Evolutionary conservation across 2,113 vertebrate species (phyloP).

Genomic region (Terrapene triunguis): DNA sequence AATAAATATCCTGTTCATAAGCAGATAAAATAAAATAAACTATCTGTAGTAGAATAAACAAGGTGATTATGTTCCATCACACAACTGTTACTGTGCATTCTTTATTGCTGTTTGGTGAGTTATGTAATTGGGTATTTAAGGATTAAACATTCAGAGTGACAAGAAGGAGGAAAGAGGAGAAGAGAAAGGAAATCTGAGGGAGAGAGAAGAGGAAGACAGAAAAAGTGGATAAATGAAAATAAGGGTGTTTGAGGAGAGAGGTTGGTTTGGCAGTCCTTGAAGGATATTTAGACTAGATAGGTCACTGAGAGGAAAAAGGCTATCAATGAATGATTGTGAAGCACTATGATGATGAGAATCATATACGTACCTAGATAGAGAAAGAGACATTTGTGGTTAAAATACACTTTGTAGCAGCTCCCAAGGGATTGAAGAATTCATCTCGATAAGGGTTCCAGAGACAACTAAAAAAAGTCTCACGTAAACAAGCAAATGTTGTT

Average conservation of each 20-base stretch:
- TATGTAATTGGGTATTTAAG: slow-evolving; percentile 40
- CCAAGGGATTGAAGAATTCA: background rate
- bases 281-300: slow-evolving; percentile 37
- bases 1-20: slow-evolving; percentile 17
- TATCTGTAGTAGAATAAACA: slow-evolving; percentile 23
- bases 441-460: background rate
- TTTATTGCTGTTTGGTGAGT: slow-evolving; percentile 21
- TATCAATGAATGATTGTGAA: background rate
- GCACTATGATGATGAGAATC: background rate
- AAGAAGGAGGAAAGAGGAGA: slow-evolving; percentile 29
- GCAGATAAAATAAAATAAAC: slow-evolving; percentile 44
- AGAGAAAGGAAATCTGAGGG: background rate
- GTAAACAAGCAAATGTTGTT: background rate
- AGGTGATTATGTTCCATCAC: background rate
- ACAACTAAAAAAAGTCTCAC: background rate
- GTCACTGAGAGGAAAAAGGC: slow-evolving; percentile 33
- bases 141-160: background rate
- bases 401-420: background rate
- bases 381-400: background rate
- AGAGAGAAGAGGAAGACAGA: background rate
- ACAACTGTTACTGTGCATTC: background rate
- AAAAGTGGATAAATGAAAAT: slow-evolving; percentile 44
- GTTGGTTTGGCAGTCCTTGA: slow-evolving; percentile 12
- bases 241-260: slow-evolving; percentile 11
- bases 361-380: background rate